Conservation (phyloP, 2,113 vertebrate species). For the Puffinus mauretanicus region DNA sequence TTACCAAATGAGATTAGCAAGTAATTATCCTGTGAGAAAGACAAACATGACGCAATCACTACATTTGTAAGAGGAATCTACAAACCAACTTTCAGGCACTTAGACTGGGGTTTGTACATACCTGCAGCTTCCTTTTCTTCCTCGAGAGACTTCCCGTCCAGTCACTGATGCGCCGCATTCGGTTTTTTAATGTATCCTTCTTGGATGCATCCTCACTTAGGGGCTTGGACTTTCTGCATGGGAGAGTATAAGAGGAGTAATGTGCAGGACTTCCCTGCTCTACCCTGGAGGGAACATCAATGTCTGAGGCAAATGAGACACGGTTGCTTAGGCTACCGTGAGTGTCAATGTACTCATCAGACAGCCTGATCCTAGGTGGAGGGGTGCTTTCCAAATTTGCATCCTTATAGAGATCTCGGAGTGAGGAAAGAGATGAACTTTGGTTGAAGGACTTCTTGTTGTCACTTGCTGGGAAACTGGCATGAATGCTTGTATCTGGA, state of each 20-base stretch:
- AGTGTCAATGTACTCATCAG: conserved; percentile 69
- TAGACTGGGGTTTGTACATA: conserved; percentile 24
- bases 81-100: background rate
- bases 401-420: conserved; percentile 83
- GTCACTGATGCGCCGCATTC: conserved; percentile 91
- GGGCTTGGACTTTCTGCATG: conserved; percentile 84
- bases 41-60: background rate
- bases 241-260: conserved; percentile 91
- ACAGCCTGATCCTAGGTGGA: conserved; percentile 73
- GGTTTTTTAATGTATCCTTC: conserved; percentile 86
- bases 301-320: conserved; percentile 85
- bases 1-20: background rate
- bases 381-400: conserved; percentile 76
- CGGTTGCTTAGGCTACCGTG: conserved; percentile 72
- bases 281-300: conserved; percentile 83
- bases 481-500: conserved; percentile 66
- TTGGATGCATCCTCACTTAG: conserved; percentile 75
- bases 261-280: conserved; percentile 75
- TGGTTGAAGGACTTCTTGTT: conserved; percentile 77
- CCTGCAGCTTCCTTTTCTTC: conserved; percentile 91
- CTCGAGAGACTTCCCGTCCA: conserved; percentile 95
- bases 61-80: background rate
- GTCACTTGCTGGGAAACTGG: conserved; percentile 58
- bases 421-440: conserved; percentile 80
- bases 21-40: background rate